Base-by-base conservation (phyloP, 2,888 invertebrate genomes). In the Diaperis boleti region DNA sequence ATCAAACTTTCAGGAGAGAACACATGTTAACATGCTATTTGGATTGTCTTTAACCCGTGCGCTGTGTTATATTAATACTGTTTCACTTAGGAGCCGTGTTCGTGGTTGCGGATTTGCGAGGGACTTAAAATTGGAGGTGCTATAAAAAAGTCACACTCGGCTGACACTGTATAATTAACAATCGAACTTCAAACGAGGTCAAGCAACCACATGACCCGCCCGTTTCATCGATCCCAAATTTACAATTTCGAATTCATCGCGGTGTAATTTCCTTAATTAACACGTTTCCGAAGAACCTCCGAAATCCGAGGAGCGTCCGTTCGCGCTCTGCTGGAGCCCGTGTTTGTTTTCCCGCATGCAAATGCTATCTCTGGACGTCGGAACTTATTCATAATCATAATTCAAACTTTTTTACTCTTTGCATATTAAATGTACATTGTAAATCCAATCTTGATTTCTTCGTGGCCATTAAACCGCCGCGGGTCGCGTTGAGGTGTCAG, bases 11-110 rank as follows among this genome's bases (percentile, higher is more conserved):
- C 70, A 72, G 68, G 62, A 68, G 68, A 62, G 61, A 69, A 76
- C 73, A 75, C 73, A 71, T 74, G 75, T 75, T 73, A 73, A 75
- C 75, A 75, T 54, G 70, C 69, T 67, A 72, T 69, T 73, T 70
- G 69, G 69, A 71, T 71, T 70, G 71, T 69, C 69, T 72, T 69
- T 66, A 59, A 55, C 63, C 63, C 60, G 39, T 35, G 20, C 14
- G 11, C 64, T 55, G 52, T 69, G 62, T 55, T 63, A 64, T 64
- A 64, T 64, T 64, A 64, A 64, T 64, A 54, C 64, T 13, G 60
- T 39, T 60, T 45, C 64, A 64, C 60, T 64, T 57, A 37, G 14
- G 49, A 49, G 26, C 49, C 39, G 64, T 64, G 67, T 67, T 64
- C 61, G 71, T 54, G 71, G 69, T 63, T 62, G 59, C 49, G 49